These are phyloP conservation scores for Ophthalmolycus amberensis DNA, from an alignment of 2,113 vertebrate genomes.

Conservation along the genomic window DNA sequence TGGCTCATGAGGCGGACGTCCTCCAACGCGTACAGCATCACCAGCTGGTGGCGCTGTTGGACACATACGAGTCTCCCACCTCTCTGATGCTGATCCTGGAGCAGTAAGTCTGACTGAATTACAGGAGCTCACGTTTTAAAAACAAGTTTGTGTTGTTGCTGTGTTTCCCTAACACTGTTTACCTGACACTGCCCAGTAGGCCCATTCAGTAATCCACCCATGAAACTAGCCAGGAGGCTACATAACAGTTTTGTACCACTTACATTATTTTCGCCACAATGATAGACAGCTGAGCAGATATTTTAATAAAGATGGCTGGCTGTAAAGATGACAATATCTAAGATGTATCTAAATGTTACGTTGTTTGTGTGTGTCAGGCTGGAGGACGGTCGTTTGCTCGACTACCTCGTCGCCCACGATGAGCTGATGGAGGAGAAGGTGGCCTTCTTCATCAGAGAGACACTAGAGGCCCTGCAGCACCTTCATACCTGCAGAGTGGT, in stretches of 20 bases:
- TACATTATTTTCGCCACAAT: too few species aligned
- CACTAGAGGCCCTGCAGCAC: conserved; percentile 93
- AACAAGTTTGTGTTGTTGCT: too few species aligned
- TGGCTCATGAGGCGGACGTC: conserved; percentile 92
- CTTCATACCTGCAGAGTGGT: conserved; percentile 96
- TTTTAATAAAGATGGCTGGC: too few species aligned
- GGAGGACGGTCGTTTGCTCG: conserved; percentile 93
- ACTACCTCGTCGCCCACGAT: conserved; percentile 95
- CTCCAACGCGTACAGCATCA: conserved; percentile 91
- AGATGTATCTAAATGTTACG: background rate
- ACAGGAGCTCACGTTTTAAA: too few species aligned
- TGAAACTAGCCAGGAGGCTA: too few species aligned
- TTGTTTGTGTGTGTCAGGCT: conserved; percentile 80
- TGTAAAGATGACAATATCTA: background rate
- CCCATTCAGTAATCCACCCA: too few species aligned
- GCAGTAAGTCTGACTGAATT: conserved; percentile 86
- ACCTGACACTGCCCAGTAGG: too few species aligned
- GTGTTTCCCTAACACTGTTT: too few species aligned
- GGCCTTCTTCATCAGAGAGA: conserved; percentile 94
- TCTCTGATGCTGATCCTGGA: conserved; percentile 93
- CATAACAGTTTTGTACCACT: too few species aligned
- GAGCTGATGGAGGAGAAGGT: conserved; percentile 98
- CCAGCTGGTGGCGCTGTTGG: conserved; percentile 91
- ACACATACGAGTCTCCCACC: conserved; percentile 92
- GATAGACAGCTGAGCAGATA: too few species aligned